Base-by-base conservation (phyloP, 2,888 invertebrate species). In the Sinelater perroti region DNA sequence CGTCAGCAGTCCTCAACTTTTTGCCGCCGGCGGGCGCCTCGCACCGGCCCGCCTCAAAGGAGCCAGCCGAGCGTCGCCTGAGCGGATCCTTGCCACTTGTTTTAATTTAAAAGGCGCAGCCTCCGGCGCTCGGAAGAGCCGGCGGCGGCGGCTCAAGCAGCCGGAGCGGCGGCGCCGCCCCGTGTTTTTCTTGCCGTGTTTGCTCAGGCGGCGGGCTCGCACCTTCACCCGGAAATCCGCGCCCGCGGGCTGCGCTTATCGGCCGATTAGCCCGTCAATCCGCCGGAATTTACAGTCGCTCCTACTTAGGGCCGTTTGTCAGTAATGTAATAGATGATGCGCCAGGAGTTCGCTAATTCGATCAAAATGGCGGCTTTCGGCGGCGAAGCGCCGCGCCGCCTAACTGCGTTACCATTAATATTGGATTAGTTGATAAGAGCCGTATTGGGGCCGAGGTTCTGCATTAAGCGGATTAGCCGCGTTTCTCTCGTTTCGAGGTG, bases 261-360 rank as follows among this genome's bases (percentile, higher is more conserved):
- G 40, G 33, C n/a, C 20, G 44, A 44, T 45, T 53, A 53, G 33
- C 44, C 45, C 53, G 53, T 53, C 53, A 53, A 53, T 44, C 53
- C 26, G 42, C 20, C 30, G 11, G 33, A 53, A 44, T 53, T 53
- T 53, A 53, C 45, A 42, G 53, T 44, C 44, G 44, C 53, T 45
- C 44, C 35, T 51, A 51, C 42, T 51, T 40, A 51, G 42, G 38
- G 42, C 42, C 51, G 44, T 45, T 53, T 53, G 44, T 53, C 53
- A 53, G 44, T 53, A 44, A 44, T 28, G 53, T 53, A 44, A 53
- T 53, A 53, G 44, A 53, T 53, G 44, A 28, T 44, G 35, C 35
- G 44, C 31, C 31, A 46, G 46, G 33, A 46, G 46, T 46, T 46
- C 21, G 46, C 31, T 46, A 46, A 46, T 46, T 46, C 20, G 46